Evolutionary conservation across 2,888 invertebrate genomes (phyloP).

Genomic region (Pammene fasciana): DNA sequence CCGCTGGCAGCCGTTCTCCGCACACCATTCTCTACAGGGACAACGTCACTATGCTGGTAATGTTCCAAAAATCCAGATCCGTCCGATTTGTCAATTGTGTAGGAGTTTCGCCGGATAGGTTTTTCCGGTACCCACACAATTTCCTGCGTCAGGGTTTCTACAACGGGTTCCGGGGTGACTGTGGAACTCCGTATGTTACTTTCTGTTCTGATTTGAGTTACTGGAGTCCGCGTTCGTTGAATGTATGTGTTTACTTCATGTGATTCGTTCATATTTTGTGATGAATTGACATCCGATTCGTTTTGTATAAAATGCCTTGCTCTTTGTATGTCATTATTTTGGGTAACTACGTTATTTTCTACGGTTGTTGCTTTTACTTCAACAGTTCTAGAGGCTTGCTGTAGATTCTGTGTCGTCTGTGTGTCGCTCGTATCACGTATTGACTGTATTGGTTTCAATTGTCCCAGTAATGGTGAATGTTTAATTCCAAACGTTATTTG

Average conservation of each 20-base stretch:
- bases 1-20: constrained; percentile 64
- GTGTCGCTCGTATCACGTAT: constrained; percentile 15
- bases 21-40: constrained; percentile 70
- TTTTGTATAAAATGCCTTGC: constrained; percentile 43
- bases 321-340: constrained; percentile 9
- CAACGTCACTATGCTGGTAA: constrained; percentile 66
- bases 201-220: constrained; percentile 70
- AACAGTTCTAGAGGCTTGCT: constrained; percentile 22
- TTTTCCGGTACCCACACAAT: constrained; percentile 76
- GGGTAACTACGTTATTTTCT: constrained; percentile 3
- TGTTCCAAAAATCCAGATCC: constrained; percentile 64
- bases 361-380: constrained; percentile 19
- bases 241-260: constrained; percentile 49
- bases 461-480: constrained; percentile 90
- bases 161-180: constrained; percentile 70
- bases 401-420: constrained; percentile 19
- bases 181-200: constrained; percentile 68
- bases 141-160: constrained; percentile 71
- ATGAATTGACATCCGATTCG: constrained; percentile 44
- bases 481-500: constrained; percentile 91
- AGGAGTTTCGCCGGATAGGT: constrained; percentile 70
- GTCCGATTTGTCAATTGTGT: constrained; percentile 72
- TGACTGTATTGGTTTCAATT: constrained; percentile 67
- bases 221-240: constrained; percentile 57
- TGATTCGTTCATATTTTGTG: constrained; percentile 47